Conservation (phyloP, 2,113 vertebrate genomes). For the Pimephales promelas region DNA sequence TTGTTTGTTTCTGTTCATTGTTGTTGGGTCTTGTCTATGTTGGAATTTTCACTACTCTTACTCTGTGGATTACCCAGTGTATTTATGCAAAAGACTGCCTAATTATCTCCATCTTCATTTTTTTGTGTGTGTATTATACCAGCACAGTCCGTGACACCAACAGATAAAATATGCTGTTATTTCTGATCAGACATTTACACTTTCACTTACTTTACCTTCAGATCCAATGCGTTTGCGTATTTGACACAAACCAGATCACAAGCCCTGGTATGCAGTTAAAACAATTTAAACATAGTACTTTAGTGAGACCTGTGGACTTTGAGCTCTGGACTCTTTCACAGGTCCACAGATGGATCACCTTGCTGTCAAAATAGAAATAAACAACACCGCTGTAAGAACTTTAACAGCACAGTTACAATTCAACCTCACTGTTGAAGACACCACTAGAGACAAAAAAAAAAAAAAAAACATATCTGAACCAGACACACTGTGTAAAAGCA, state of each 20-base stretch:
- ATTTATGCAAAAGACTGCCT: no score
- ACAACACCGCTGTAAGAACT: background rate
- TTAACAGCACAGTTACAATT: background rate
- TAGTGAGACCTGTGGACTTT: conserved; percentile 17
- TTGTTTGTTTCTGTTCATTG: no score
- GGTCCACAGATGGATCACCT: background rate
- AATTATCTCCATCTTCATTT: no score
- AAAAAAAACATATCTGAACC: background rate
- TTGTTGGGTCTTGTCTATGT: no score
- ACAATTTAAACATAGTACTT: conserved; percentile 25
- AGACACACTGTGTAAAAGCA: background rate
- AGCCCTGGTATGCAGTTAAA: conserved; percentile 7
- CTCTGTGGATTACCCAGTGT: no score
- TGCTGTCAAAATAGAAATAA: conserved; percentile 18
- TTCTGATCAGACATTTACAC: background rate
- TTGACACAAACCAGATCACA: conserved; percentile 9
- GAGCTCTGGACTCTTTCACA: conserved; percentile 35
- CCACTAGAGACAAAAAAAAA: background rate
- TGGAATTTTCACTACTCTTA: no score
- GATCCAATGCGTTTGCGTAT: background rate
- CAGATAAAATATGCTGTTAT: background rate
- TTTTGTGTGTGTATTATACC: no score
- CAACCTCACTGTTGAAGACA: background rate
- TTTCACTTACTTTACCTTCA: background rate
- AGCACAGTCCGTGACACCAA: background rate